A percentile compares a stretch with the other conserved stretches of the same genome.
These are phyloP conservation scores for Wasmannia auropunctata DNA, from an alignment of 1,140 invertebrate genomes.

Conservation along the genomic window DNA sequence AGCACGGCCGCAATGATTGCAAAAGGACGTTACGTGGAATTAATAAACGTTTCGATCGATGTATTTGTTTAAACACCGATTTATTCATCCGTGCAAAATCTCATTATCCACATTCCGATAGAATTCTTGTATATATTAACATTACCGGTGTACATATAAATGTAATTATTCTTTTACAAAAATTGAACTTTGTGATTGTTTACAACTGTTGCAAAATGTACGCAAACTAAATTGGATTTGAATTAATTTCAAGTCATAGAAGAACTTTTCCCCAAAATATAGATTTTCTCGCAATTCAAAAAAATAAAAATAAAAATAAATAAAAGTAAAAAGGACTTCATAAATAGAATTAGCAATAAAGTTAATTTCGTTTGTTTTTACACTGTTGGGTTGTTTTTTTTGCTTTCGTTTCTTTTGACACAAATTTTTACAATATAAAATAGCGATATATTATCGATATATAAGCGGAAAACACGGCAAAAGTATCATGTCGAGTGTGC, in stretches of 20 bases:
- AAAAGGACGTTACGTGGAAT: constrained; percentile 59
- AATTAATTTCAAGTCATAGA: background rate
- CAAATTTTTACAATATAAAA: background rate
- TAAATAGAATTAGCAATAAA: background rate
- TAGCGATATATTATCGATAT: background rate
- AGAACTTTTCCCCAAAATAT: background rate
- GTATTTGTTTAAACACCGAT: constrained; percentile 52
- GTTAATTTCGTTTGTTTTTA: background rate
- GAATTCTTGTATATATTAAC: constrained; percentile 28
- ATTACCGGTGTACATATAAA: background rate
- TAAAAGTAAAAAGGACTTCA: background rate
- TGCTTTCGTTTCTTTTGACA: too few relatives aligned
- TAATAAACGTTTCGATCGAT: constrained; percentile 54
- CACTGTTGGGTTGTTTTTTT: background rate
- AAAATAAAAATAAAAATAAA: too few relatives aligned
- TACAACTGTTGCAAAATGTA: too few relatives aligned
- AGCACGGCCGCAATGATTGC: constrained; percentile 54
- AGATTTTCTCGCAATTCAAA: background rate
- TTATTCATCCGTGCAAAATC: constrained; percentile 36
- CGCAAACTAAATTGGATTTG: background rate
- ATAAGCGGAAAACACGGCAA: background rate
- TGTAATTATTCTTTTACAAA: background rate
- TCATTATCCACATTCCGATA: constrained; percentile 42
- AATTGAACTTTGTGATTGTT: background rate
- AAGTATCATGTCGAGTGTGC: background rate